Conservation (phyloP, 2,113 vertebrate species). For the Mixornis gularis region DNA sequence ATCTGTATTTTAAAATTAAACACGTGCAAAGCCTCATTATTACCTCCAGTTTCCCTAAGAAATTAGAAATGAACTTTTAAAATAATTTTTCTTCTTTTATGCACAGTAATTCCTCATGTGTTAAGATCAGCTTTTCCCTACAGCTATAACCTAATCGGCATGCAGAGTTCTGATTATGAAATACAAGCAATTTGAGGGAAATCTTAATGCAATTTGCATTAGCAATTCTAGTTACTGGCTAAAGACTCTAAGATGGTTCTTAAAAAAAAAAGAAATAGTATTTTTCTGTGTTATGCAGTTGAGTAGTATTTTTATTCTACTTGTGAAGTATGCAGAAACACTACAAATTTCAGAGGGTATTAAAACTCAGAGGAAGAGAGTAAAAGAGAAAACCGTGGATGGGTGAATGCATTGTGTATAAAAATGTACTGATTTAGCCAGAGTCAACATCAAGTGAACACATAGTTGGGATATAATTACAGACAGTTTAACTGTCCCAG, state of each 20-base stretch:
- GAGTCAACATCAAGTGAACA: neutral
- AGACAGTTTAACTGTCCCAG: neutral
- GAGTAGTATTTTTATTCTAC: neutral
- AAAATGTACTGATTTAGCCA: neutral
- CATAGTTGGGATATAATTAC: neutral
- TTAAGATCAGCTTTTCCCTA: slow-evolving; percentile 33
- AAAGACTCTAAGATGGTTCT: slow-evolving; percentile 5
- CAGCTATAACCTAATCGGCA: slow-evolving; percentile 22
- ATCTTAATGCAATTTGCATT: slow-evolving; percentile 23
- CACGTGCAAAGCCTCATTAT: neutral
- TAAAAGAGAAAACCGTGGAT: neutral
- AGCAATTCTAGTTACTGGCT: slow-evolving; percentile 3
- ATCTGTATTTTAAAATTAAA: slow-evolving; percentile 11
- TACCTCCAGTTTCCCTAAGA: neutral
- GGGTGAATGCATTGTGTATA: neutral
- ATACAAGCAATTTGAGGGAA: slow-evolving; percentile 29
- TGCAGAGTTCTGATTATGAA: slow-evolving; percentile 39
- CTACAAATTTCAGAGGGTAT: neutral
- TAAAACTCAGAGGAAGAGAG: neutral
- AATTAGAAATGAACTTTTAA: slow-evolving; percentile 41
- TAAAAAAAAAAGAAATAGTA: neutral
- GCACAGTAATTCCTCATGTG: slow-evolving; percentile 12
- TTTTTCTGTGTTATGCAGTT: neutral
- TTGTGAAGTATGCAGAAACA: neutral
- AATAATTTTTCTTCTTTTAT: slow-evolving; percentile 17